Evolutionary conservation across 2,797 vertebrate species (phyloP).

Genomic region (Phrynocephalus guinanensis): DNA sequence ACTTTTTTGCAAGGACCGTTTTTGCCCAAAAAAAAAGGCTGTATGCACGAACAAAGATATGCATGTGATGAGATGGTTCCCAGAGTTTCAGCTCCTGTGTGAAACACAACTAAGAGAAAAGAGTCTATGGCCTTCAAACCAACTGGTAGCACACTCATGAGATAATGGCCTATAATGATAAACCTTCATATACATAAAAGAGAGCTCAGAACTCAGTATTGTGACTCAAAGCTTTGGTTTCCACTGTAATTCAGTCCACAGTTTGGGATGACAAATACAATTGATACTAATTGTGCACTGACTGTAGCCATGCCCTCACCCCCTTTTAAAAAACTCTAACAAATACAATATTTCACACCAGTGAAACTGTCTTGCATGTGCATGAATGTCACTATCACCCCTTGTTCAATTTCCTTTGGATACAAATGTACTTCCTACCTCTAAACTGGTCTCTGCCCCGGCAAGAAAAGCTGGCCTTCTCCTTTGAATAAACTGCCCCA

Average conservation of each 20-base stretch:
- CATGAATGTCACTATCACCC: neutral
- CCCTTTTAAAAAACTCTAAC: neutral
- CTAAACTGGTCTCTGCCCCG: neutral
- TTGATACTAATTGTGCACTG: neutral
- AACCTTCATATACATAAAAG: neutral
- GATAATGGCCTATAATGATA: neutral
- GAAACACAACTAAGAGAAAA: neutral
- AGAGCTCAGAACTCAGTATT: neutral
- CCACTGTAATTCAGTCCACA: neutral
- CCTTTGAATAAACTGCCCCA: neutral
- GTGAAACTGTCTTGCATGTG: neutral
- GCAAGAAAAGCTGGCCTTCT: neutral
- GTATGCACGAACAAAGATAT: too few species aligned
- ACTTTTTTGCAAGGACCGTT: neutral
- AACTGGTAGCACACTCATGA: neutral
- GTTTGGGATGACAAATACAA: neutral
- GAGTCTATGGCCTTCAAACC: neutral
- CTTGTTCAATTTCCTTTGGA: neutral
- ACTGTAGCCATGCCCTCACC: too few species aligned
- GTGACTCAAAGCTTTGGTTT: neutral
- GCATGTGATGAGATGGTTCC: neutral
- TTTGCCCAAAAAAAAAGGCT: neutral
- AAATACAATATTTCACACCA: neutral
- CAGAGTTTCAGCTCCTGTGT: neutral
- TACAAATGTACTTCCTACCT: neutral